These are phyloP conservation scores for Andricus quercusramuli DNA, from an alignment of 2,888 invertebrate species.

Conservation along the genomic window DNA sequence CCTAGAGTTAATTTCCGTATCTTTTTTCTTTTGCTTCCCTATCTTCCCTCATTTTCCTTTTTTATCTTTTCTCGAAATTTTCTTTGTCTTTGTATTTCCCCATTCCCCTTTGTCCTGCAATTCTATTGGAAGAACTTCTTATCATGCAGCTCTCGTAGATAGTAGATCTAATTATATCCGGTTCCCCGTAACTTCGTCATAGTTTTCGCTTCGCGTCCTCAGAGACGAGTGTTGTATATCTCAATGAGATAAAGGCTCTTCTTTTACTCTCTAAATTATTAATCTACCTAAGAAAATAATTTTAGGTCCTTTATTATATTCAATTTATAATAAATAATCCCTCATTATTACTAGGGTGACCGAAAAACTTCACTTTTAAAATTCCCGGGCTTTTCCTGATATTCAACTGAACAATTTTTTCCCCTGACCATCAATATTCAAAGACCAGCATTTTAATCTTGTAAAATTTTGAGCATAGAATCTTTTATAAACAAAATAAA, in stretches of 20 bases:
- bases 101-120: background rate
- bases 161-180: slow-evolving; percentile 35
- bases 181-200: slow-evolving; percentile 24
- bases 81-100: background rate
- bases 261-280: background rate
- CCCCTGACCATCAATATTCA: too few relatives aligned
- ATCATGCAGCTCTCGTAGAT: slow-evolving; percentile 29
- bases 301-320: too few relatives aligned
- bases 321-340: too few relatives aligned
- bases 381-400: too few relatives aligned
- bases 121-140: background rate
- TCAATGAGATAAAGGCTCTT: background rate
- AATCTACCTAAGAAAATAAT: too few relatives aligned
- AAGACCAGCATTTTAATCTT: too few relatives aligned
- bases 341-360: too few relatives aligned
- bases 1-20: slow-evolving; percentile 3
- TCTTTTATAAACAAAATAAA: too few relatives aligned
- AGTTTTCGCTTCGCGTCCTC: background rate
- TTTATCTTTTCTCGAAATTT: background rate
- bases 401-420: too few relatives aligned
- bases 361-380: too few relatives aligned
- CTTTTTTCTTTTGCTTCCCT: background rate
- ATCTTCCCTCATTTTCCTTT: background rate
- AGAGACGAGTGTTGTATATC: background rate
- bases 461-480: too few relatives aligned